A percentile compares a stretch with the other conserved stretches of the same genome.
Evolutionary conservation across 2,888 invertebrate species (phyloP).

Genomic region (Sinhomidia bicolor): DNA sequence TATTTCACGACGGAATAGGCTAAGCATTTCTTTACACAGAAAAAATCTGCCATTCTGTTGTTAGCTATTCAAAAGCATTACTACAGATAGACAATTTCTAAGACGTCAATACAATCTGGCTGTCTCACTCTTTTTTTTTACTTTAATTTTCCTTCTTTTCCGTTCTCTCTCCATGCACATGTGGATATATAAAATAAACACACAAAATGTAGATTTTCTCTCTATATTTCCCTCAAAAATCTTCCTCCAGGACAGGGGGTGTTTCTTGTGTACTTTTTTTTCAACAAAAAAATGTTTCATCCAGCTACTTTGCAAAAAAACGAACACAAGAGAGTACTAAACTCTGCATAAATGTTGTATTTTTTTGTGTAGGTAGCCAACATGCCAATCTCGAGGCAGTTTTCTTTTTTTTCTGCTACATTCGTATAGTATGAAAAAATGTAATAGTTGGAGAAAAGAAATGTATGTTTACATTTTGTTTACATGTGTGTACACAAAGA

Average conservation of each 20-base stretch:
- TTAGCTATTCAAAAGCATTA: neutral
- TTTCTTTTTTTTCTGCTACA: neutral
- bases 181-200: neutral
- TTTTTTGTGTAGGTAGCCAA: neutral
- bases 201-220: slow-evolving; percentile 4
- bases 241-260: neutral
- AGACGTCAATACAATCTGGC: slow-evolving; percentile 12
- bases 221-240: neutral
- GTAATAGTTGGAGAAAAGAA: no score
- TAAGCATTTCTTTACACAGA: neutral
- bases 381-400: neutral
- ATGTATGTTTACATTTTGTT: neutral
- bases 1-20: neutral
- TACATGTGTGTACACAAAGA: neutral
- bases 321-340: neutral
- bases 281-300: neutral
- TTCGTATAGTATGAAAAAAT: no score
- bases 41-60: neutral
- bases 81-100: neutral
- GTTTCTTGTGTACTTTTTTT: neutral
- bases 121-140: neutral
- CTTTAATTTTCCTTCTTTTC: neutral
- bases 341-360: neutral
- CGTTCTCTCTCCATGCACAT: neutral
- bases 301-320: neutral